These are phyloP conservation scores for Podotricha telesiphe DNA, from an alignment of 2,888 invertebrate genomes.

Conservation along the genomic window DNA sequence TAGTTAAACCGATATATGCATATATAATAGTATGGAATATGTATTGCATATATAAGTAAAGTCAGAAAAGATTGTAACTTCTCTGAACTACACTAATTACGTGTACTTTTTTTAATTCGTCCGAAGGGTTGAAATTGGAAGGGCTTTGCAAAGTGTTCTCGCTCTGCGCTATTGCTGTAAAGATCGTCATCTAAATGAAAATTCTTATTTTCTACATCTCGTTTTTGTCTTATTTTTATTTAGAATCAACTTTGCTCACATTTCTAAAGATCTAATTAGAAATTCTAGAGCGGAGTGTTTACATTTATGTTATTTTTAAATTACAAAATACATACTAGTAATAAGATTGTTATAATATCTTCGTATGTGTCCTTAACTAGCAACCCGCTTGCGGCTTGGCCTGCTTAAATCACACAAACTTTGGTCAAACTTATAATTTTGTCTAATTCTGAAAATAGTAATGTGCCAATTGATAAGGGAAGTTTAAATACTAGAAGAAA, in stretches of 20 bases:
- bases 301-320: neutral
- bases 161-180: constrained; percentile 29
- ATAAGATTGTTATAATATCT: too few relatives aligned
- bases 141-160: constrained; percentile 34
- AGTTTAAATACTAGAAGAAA: too few relatives aligned
- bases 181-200: constrained; percentile 32
- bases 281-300: neutral
- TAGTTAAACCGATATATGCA: too few relatives aligned
- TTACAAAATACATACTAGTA: too few relatives aligned
- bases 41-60: too few relatives aligned
- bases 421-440: too few relatives aligned
- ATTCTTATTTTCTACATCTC: constrained; percentile 22
- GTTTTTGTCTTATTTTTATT: constrained; percentile 25
- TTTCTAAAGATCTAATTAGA: constrained; percentile 22
- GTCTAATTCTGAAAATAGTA: too few relatives aligned
- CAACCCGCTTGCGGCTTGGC: too few relatives aligned
- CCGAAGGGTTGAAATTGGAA: constrained; percentile 45
- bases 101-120: constrained; percentile 44
- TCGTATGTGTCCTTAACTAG: too few relatives aligned
- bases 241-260: constrained; percentile 31
- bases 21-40: too few relatives aligned
- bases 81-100: constrained; percentile 48
- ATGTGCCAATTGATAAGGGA: too few relatives aligned
- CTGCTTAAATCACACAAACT: too few relatives aligned
- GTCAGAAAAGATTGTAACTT: constrained; percentile 32